These are phyloP conservation scores for Dolichomitus sp. DNA, from an alignment of 2,888 invertebrate species.

Conservation along the genomic window DNA sequence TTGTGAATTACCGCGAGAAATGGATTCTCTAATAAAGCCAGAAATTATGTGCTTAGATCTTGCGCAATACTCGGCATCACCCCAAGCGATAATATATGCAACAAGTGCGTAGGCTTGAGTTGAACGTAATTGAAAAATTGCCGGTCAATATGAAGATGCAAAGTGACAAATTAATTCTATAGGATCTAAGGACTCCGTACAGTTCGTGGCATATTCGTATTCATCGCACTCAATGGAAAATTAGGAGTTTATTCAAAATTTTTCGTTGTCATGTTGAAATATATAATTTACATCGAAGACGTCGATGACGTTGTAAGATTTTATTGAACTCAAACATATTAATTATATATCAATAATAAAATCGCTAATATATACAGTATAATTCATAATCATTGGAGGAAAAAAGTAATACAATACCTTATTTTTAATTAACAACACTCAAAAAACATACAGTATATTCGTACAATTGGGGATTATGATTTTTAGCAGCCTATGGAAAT, in stretches of 20 bases:
- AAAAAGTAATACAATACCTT: neutral
- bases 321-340: too few relatives aligned
- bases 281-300: too few relatives aligned
- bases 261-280: too few relatives aligned
- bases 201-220: neutral
- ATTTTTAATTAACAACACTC: neutral
- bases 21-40: neutral
- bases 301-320: too few relatives aligned
- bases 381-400: neutral
- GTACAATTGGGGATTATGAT: neutral
- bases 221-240: neutral
- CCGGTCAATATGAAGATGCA: conserved; percentile 51
- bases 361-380: too few relatives aligned
- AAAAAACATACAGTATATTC: neutral
- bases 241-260: neutral
- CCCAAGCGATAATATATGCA: neutral
- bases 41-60: conserved; percentile 9
- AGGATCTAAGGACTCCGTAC: neutral
- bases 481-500: neutral
- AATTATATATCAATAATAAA: too few relatives aligned
- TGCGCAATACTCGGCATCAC: neutral
- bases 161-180: conserved; percentile 48
- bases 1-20: neutral
- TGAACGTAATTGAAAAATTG: conserved; percentile 57
- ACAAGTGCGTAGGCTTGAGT: conserved; percentile 2